phyloP scores from a whole-genome alignment of 2,888 invertebrate species.

The Diaprepes abbreviatus region DNA sequence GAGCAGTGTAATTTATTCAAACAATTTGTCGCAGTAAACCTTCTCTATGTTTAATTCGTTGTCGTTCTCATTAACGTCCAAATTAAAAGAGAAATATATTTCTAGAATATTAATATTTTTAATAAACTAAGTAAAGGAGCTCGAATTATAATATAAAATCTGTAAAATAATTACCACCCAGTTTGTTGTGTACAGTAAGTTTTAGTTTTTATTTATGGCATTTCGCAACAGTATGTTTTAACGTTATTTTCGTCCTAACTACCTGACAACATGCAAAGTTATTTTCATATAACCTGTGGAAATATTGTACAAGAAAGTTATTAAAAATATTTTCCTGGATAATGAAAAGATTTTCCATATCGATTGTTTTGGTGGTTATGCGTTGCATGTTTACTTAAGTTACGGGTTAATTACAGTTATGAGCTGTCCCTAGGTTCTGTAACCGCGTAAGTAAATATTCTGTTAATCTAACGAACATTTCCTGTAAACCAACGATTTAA shows the following conservation, averaged over 20 bases:
- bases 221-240: conserved; percentile 38
- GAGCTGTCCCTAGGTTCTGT: background rate
- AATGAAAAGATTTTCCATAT: conserved; percentile 3
- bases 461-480: too few species aligned
- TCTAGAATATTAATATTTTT: conserved; percentile 3
- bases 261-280: conserved; percentile 36
- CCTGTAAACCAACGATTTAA: too few species aligned
- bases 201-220: conserved; percentile 42
- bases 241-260: conserved; percentile 42
- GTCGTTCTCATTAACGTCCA: background rate
- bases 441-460: too few species aligned
- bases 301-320: conserved; percentile 30
- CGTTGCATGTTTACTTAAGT: conserved; percentile 6
- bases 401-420: background rate
- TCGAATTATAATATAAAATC: conserved; percentile 33
- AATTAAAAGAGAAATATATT: background rate
- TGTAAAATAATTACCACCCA: conserved; percentile 37
- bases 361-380: background rate
- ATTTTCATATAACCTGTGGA: conserved; percentile 39
- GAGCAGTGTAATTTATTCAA: too few species aligned
- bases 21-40: too few species aligned
- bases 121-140: conserved; percentile 6
- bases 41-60: too few species aligned
- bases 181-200: conserved; percentile 28
- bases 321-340: conserved; percentile 22